phyloP scores from a whole-genome alignment of 1,140 invertebrate genomes.

The Dryas iulia region DNA sequence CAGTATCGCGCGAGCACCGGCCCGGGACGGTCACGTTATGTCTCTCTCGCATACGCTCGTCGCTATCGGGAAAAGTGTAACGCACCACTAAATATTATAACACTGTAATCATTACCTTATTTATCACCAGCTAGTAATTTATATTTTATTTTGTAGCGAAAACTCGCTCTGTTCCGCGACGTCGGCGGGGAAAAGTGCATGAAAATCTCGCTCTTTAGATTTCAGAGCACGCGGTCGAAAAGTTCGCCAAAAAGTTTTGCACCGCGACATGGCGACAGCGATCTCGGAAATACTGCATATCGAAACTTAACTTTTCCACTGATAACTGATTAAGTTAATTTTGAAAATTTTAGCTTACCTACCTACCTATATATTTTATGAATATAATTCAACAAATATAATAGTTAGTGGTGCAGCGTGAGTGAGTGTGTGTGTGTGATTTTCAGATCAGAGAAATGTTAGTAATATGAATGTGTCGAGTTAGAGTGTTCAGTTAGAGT shows the following conservation, averaged over 20 bases:
- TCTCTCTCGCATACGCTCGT: conserved; percentile 40
- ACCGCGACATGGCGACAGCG: conserved; percentile 23
- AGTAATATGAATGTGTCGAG: conserved; percentile 16
- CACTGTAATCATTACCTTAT: conserved; percentile 35
- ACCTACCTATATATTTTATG: background rate
- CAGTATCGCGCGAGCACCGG: conserved; percentile 62
- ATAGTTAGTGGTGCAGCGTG: conserved; percentile 21
- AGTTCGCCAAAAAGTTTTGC: conserved; percentile 32
- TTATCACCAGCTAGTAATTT: background rate
- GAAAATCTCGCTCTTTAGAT: conserved; percentile 17
- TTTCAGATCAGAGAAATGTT: conserved; percentile 22
- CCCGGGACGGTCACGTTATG: conserved; percentile 46
- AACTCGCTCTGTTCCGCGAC: conserved; percentile 35
- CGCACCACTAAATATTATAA: conserved; percentile 51
- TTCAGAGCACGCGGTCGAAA: conserved; percentile 11
- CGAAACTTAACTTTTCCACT: background rate
- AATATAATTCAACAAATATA: conserved; percentile 4
- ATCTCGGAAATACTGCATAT: conserved; percentile 8
- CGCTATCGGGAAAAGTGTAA: conserved; percentile 44
- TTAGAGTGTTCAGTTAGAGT: conserved; percentile 17
- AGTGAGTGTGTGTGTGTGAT: conserved; percentile 21
- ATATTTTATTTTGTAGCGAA: background rate
- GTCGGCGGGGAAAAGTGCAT: conserved; percentile 18
- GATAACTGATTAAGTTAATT: background rate
- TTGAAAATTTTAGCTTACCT: no score